Conservation (phyloP, 2,113 vertebrate genomes). For the Phyllopteryx taeniolatus region DNA sequence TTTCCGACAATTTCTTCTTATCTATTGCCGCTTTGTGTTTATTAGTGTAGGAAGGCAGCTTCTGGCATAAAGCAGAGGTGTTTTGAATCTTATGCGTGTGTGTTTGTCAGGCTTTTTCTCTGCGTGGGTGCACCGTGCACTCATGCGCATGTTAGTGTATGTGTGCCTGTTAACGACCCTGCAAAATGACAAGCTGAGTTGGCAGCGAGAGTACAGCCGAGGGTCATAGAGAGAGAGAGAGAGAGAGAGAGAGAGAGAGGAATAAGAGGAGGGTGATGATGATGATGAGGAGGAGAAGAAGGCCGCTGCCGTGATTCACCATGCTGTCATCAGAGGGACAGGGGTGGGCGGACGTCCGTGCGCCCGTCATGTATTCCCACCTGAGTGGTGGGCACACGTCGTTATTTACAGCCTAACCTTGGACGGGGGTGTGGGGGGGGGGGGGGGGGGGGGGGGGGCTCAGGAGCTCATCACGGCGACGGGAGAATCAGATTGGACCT, state of each 20-base stretch:
- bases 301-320: conserved; percentile 60
- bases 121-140: conserved; percentile 51
- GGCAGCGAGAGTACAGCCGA: conserved; percentile 61
- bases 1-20: conserved; percentile 40
- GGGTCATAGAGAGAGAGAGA: conserved; percentile 38
- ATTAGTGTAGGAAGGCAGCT: conserved; percentile 56
- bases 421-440: conserved; percentile 36
- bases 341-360: conserved; percentile 53
- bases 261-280: conserved; percentile 30
- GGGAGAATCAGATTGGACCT: conserved; percentile 70
- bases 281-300: conserved; percentile 36
- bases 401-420: conserved; percentile 76
- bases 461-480: conserved; percentile 52
- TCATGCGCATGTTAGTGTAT: conserved; percentile 45
- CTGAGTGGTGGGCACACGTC: conserved; percentile 65
- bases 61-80: conserved; percentile 45
- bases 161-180: conserved; percentile 68
- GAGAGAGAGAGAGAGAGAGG: neutral
- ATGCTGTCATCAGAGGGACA: conserved; percentile 53
- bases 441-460: no score
- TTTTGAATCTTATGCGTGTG: conserved; percentile 40
- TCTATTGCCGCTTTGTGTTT: conserved; percentile 62
- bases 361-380: conserved; percentile 58
- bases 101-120: conserved; percentile 36
- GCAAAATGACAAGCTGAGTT: conserved; percentile 70